A percentile compares a stretch with the other conserved stretches of the same genome.
phyloP scores from a whole-genome alignment of 30 jellyfish, hydroid and myxozoan species.

The Chironex yamaguchii region DNA sequence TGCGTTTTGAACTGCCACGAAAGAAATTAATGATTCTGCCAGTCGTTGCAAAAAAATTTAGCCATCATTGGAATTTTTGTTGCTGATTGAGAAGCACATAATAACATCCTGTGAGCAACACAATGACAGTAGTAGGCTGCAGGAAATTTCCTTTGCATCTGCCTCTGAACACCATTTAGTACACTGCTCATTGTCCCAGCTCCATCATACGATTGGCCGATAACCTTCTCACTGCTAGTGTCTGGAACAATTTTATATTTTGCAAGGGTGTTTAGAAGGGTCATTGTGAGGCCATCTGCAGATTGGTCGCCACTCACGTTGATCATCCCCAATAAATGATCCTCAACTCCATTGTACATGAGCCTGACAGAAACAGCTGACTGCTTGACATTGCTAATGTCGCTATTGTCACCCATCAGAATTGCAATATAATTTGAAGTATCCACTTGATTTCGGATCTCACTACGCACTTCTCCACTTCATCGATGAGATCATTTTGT shows the following conservation, averaged over 20 bases:
- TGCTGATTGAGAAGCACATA: slow-evolving; percentile 30
- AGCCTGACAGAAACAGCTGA: slow-evolving; percentile 40
- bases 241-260: slow-evolving; percentile 30
- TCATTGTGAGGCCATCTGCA: slow-evolving; percentile 40
- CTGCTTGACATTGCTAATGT: slow-evolving; percentile 26
- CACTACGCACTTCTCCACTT: slow-evolving; percentile 13
- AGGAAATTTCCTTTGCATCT: slow-evolving; percentile 40
- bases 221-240: slow-evolving; percentile 33
- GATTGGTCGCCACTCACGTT: slow-evolving; percentile 64
- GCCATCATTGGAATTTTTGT: slow-evolving; percentile 32
- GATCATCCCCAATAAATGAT: slow-evolving; percentile 50
- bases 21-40: slow-evolving; percentile 33
- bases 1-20: slow-evolving; percentile 52
- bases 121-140: slow-evolving; percentile 50
- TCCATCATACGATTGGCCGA: slow-evolving; percentile 62
- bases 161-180: slow-evolving; percentile 60
- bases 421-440: slow-evolving; percentile 4
- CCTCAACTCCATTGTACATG: slow-evolving; percentile 23
- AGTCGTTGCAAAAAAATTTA: slow-evolving; percentile 42
- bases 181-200: slow-evolving; percentile 65
- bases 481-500: slow-evolving; percentile 24
- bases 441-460: slow-evolving; percentile 4
- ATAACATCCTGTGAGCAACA: slow-evolving; percentile 54
- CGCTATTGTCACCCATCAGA: slow-evolving; percentile 45
- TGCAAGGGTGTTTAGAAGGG: slow-evolving; percentile 34